Conservation (phyloP, 1,140 invertebrate species). For the Drosophila prosaltans region DNA sequence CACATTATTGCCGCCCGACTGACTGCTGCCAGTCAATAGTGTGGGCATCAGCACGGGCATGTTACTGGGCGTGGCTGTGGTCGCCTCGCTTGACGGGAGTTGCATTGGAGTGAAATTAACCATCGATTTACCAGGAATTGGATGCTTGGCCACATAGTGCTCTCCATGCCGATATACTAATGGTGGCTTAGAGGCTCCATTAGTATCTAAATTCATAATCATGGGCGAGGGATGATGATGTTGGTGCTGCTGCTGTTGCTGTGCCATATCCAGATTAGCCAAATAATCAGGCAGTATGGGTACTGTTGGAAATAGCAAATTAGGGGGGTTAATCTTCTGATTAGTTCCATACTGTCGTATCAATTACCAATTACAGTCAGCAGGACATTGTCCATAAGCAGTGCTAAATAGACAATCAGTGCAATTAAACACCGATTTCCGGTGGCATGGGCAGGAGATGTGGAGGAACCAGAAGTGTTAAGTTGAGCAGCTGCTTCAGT, state of each 20-base stretch:
- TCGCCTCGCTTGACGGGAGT: constrained; percentile 39
- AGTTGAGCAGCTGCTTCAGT: constrained; percentile 51
- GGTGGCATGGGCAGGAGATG: constrained; percentile 40
- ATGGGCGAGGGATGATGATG: constrained; percentile 6
- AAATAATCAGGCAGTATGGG: constrained; percentile 94
- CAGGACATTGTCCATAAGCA: constrained; percentile 90
- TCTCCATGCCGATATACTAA: constrained; percentile 43
- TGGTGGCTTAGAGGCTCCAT: constrained; percentile 27
- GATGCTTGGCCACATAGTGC: constrained; percentile 77
- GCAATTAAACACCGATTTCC: constrained; percentile 83
- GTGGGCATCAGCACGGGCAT: constrained; percentile 6
- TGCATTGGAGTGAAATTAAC: constrained; percentile 75
- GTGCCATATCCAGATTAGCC: constrained; percentile 84
- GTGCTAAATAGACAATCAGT: constrained; percentile 87
- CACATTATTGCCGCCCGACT: constrained; percentile 65
- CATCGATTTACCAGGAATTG: constrained; percentile 84
- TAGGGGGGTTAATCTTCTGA: constrained; percentile 1
- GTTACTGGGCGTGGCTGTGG: constrained; percentile 28
- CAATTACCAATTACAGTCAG: constrained; percentile 89
- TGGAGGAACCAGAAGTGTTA: constrained; percentile 54
- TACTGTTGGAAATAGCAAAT: constrained; percentile 84
- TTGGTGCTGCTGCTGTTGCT: constrained; percentile 75
- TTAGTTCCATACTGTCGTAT: constrained; percentile 16
- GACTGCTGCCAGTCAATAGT: constrained; percentile 24
- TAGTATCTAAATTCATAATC: constrained; percentile 20